A percentile compares a stretch with the other conserved stretches of the same genome.
Evolutionary conservation across 2,797 vertebrate genomes (phyloP).

Genomic region (Coregonus sp.): DNA sequence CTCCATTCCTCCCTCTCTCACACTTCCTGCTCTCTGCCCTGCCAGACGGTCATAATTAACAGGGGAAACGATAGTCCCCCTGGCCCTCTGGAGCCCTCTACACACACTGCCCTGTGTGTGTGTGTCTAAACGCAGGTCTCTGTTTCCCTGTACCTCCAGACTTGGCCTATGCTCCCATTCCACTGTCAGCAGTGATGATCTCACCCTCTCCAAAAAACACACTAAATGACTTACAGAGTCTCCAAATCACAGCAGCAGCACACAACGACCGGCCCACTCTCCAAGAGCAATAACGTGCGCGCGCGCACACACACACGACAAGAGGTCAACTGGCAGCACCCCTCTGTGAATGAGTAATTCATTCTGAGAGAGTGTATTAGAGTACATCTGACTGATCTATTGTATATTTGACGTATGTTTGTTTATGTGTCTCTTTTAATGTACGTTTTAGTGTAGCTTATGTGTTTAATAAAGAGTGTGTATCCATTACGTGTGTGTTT

Average conservation of each 20-base stretch:
- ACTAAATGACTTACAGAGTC: constrained; percentile 69
- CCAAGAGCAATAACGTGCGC: constrained; percentile 68
- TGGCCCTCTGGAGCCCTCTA: constrained; percentile 74
- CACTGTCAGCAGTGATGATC: constrained; percentile 75
- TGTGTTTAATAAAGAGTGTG: too few relatives aligned
- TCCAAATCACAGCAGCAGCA: constrained; percentile 62
- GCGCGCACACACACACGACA: constrained; percentile 5
- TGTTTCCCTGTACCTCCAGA: constrained; percentile 68
- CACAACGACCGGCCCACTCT: constrained; percentile 50
- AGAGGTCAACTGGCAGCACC: constrained; percentile 40
- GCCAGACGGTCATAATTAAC: constrained; percentile 85
- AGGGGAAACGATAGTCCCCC: constrained; percentile 81
- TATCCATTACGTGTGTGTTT: not conserved
- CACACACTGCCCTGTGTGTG: constrained; percentile 65
- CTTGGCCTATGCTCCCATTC: constrained; percentile 71
- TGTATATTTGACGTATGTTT: too few relatives aligned
- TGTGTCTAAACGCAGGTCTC: constrained; percentile 50
- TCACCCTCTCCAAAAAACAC: constrained; percentile 70
- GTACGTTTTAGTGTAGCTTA: constrained; percentile 21
- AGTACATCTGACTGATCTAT: too few relatives aligned
- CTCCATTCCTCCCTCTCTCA: constrained; percentile 54
- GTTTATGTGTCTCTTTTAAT: constrained; percentile 10
- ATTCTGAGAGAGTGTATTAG: constrained; percentile 48
- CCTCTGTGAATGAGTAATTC: constrained; percentile 56
- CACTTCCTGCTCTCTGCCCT: constrained; percentile 79